phyloP scores from a whole-genome alignment of 2,113 vertebrate genomes.

The Malaclemys terrapin region DNA sequence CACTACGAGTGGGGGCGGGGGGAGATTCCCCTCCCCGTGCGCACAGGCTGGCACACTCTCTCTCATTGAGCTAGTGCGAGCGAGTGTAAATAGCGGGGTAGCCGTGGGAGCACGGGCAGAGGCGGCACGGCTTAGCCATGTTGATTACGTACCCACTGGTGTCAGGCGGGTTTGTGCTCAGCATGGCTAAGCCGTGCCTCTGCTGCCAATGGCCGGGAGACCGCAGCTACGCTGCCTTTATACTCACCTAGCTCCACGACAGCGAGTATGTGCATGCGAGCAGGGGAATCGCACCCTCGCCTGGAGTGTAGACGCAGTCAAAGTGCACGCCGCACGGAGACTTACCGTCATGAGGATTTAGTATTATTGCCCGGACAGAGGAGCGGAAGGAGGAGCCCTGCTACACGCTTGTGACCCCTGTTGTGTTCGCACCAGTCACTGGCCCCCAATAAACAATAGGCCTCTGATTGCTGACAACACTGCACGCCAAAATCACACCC shows the following conservation, averaged over 20 bases:
- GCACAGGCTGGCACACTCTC: neutral
- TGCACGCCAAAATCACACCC: accelerated
- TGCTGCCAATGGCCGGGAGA: too few relatives aligned
- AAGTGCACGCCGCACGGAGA: too few relatives aligned
- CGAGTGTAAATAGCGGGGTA: neutral
- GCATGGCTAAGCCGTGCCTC: neutral
- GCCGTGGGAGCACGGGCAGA: neutral
- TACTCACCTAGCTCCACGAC: neutral
- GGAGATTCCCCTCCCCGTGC: too few relatives aligned
- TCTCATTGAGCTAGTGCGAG: neutral
- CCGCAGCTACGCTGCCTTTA: neutral
- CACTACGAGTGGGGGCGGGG: too few relatives aligned
- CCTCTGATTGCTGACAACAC: accelerated
- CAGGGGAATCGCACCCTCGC: too few relatives aligned
- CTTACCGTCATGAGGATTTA: too few relatives aligned
- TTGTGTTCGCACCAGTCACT: neutral
- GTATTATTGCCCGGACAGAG: too few relatives aligned
- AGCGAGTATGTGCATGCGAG: too few relatives aligned
- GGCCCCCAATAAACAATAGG: neutral
- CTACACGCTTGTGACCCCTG: accelerated
- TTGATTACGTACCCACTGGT: neutral
- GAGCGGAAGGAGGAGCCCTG: neutral
- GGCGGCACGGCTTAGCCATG: too few relatives aligned
- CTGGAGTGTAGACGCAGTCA: too few relatives aligned
- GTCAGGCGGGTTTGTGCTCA: too few relatives aligned